Evolutionary conservation across 2,888 invertebrate species (phyloP).

Genomic region (Mylabris sibirica): DNA sequence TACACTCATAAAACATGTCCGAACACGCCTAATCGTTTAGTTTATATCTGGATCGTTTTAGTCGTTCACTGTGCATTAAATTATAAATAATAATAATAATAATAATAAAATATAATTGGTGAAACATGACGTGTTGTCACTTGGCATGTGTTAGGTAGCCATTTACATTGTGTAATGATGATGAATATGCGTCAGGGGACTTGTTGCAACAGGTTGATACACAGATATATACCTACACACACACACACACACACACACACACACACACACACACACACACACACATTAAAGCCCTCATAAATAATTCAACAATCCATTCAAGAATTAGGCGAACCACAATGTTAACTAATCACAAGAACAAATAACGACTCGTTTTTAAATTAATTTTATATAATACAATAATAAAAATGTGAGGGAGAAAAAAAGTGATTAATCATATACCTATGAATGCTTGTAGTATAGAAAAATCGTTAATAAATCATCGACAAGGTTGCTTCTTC

Average conservation of each 20-base stretch:
- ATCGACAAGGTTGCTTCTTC: neutral
- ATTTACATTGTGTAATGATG: conserved; percentile 39
- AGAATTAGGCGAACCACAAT: conserved; percentile 6
- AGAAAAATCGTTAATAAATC: neutral
- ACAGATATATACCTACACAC: neutral
- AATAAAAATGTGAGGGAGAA: too few relatives aligned
- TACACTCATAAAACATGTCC: neutral
- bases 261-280: neutral
- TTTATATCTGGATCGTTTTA: neutral
- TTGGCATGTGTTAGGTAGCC: conserved; percentile 33
- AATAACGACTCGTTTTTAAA: neutral
- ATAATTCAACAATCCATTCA: conserved; percentile 33
- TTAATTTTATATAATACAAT: neutral
- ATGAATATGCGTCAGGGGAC: conserved; percentile 36
- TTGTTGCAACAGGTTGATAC: conserved; percentile 23
- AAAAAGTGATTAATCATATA: neutral
- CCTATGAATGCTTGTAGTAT: neutral
- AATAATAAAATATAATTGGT: conserved; percentile 32
- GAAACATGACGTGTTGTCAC: conserved; percentile 37
- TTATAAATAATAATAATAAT: conserved; percentile 30
- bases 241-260: neutral
- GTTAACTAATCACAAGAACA: conserved; percentile 5
- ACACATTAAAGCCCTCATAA: conserved; percentile 26
- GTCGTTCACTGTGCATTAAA: conserved; percentile 15
- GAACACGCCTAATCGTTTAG: neutral